These are phyloP conservation scores for Okamejei kenojei DNA, from an alignment of 2,797 vertebrate species.

Conservation along the genomic window DNA sequence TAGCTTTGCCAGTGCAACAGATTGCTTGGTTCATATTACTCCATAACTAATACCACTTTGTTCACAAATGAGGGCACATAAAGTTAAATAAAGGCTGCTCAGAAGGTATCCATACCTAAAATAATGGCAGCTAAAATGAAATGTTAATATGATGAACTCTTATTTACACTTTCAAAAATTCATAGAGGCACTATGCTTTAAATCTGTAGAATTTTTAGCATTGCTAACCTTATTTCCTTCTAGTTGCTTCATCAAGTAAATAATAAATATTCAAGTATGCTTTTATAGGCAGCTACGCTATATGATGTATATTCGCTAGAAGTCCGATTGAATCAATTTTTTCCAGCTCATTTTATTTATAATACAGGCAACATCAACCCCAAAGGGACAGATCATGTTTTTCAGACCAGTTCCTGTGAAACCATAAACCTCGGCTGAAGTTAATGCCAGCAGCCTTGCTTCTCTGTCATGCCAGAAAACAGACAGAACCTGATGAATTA, in stretches of 20 bases:
- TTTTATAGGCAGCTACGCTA: not conserved
- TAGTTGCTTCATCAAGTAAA: not conserved
- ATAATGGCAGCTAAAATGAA: not conserved
- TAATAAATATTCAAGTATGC: not conserved
- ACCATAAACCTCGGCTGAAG: not conserved
- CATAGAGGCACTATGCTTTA: not conserved
- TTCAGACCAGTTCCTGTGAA: not conserved
- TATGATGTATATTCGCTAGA: not conserved
- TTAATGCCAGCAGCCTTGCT: not conserved
- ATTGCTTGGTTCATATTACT: not conserved
- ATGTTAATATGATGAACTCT: not conserved
- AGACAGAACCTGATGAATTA: conserved; percentile 39
- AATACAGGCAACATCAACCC: not conserved
- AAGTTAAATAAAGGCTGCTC: conserved; percentile 8
- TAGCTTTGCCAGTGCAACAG: not conserved
- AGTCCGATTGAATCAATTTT: not conserved
- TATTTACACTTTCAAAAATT: not conserved
- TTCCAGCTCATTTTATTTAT: conserved; percentile 4
- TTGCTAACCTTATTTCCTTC: too few species aligned
- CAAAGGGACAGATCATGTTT: not conserved
- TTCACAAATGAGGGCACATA: not conserved
- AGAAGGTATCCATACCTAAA: not conserved
- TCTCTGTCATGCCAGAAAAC: conserved; percentile 35
- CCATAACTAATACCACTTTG: not conserved
- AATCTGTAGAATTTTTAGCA: not conserved